Conservation (phyloP, 2,888 invertebrate genomes). For the Chesias legatella region DNA sequence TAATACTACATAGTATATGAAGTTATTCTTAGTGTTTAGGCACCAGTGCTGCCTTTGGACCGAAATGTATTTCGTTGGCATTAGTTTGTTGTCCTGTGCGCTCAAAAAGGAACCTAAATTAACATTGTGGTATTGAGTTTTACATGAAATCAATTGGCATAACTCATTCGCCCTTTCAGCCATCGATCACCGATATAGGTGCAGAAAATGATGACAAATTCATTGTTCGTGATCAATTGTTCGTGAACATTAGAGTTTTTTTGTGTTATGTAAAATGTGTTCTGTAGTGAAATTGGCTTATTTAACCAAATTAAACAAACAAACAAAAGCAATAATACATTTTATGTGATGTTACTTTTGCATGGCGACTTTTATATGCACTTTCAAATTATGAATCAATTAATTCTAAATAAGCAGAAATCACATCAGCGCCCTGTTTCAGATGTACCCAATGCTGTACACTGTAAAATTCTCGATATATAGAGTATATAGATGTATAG, state of each 20-base stretch:
- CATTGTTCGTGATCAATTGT: conserved; percentile 5
- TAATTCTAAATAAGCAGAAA: no score
- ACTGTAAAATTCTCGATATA: no score
- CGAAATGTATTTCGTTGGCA: conserved; percentile 1
- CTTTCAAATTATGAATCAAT: no score
- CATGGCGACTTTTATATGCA: no score
- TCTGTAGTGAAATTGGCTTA: conserved; percentile 18
- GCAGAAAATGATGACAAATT: conserved; percentile 14
- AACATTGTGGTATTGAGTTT: conserved; percentile 38
- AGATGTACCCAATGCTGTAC: no score
- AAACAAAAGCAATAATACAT: no score
- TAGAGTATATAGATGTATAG: no score
- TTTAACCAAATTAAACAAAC: neutral
- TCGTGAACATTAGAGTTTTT: conserved; percentile 1
- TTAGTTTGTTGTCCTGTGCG: conserved; percentile 1
- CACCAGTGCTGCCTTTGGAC: no score
- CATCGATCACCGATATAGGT: conserved; percentile 23
- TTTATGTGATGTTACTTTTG: no score
- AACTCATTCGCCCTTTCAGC: conserved; percentile 42
- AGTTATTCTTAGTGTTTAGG: no score
- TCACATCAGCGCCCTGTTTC: no score
- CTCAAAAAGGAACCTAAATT: conserved; percentile 20
- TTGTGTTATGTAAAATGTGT: conserved; percentile 8
- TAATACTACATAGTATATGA: no score
- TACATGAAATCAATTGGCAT: conserved; percentile 46